Base-by-base conservation (phyloP, 2,888 invertebrate genomes). In the Agrenia bidenticulata region DNA sequence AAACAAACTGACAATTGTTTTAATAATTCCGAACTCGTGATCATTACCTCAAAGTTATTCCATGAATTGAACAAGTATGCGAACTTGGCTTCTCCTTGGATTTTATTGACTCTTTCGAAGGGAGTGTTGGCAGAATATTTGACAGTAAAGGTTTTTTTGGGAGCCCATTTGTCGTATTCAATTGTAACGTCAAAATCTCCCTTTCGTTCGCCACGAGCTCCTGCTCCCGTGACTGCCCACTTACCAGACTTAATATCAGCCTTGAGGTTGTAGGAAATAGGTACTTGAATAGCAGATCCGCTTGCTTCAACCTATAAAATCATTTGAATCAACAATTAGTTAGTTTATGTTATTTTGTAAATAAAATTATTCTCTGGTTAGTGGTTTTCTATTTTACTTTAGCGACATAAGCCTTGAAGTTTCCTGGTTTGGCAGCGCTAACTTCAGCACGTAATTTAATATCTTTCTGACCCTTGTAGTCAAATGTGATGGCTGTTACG, bases 101-200 rank as follows among this genome's bases (percentile, higher is more conserved):
- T 7, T 17, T 65, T 56, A 32, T 63, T 57, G 23, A 69, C 49
- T 17, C 61, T 41, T n/a, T 64, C 61, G 49, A 67, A 57, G 1
- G 76, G 76, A 23, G 73, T 72, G n/a, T 61, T 60, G n/a, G 74
- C 24, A 21, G 64, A 53, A 61, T 73, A 76, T 21, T 60, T 69
- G 23, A 74, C 23, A 32, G 71, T 70, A 19, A 71, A 41, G 21
- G 66, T 67, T 24, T 71, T 73, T 63, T 72, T 73, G 9, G 74
- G 69, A 27, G 71, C 63, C 65, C 51, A 64, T n/a, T 42, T 49
- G 56, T 76, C 74, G 24, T 63, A 71, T 26, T 72, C 69, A 19
- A 72, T 51, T 17, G 69, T 66, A 5, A 71, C 66, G 17, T 71
- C 67, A 5, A 73, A 2, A 19, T 67, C 70, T 26, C 70, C 62